Percentiles rank a stretch among this genome's conserved stretches.
Conservation (phyloP, 2,888 invertebrate genomes). For the Synanthedon formicaeformis region DNA sequence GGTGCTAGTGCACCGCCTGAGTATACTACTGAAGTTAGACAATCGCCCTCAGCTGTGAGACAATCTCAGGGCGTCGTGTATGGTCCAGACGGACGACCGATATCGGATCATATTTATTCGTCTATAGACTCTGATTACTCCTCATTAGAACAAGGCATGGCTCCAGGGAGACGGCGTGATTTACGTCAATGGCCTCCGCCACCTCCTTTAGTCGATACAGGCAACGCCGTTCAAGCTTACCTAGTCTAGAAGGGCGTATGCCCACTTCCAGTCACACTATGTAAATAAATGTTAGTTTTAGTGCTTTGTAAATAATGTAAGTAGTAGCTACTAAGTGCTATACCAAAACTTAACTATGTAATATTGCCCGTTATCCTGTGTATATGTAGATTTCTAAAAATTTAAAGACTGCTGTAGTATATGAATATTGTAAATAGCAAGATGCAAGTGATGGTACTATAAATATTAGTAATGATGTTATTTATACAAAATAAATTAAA, state of each 20-base stretch:
- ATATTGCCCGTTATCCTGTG: slow-evolving; percentile 68
- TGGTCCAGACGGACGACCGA: slow-evolving; percentile 77
- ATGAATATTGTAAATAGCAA: slow-evolving; percentile 68
- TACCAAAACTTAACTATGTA: slow-evolving; percentile 67
- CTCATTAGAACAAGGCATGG: slow-evolving; percentile 80
- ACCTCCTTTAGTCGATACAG: slow-evolving; percentile 58
- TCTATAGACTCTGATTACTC: slow-evolving; percentile 92
- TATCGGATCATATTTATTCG: slow-evolving; percentile 90
- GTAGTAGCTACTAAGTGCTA: slow-evolving; percentile 61
- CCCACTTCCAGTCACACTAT: slow-evolving; percentile 64
- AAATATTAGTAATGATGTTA: slow-evolving; percentile 65
- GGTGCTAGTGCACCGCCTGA: slow-evolving; percentile 64
- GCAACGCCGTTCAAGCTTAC: slow-evolving; percentile 74
- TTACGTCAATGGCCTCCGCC: slow-evolving; percentile 62
- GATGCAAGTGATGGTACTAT: slow-evolving; percentile 67
- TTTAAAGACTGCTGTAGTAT: slow-evolving; percentile 73
- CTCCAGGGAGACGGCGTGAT: slow-evolving; percentile 57
- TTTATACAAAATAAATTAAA: slow-evolving; percentile 66
- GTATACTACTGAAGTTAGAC: slow-evolving; percentile 56
- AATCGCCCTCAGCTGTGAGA: slow-evolving; percentile 50
- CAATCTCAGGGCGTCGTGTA: slow-evolving; percentile 51
- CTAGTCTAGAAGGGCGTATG: slow-evolving; percentile 70
- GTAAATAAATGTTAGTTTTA: slow-evolving; percentile 41
- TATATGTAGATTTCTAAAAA: slow-evolving; percentile 55
- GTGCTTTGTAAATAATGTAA: slow-evolving; percentile 65